Percentiles rank a stretch among this genome's conserved stretches.
Conservation (phyloP, 2,888 invertebrate species). For the Leucophora obtusa region DNA sequence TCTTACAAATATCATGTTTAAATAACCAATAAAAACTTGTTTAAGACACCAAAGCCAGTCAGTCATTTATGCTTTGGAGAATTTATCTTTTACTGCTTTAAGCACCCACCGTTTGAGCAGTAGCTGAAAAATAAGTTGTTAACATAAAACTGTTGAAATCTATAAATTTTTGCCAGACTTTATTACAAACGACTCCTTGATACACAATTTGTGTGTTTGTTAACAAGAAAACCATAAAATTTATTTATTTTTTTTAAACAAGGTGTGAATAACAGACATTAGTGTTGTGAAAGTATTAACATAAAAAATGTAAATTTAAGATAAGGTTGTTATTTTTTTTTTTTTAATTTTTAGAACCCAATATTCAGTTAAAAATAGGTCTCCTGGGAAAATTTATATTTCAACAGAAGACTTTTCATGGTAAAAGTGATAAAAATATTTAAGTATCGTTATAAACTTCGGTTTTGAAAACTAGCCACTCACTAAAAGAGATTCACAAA, state of each 20-base stretch:
- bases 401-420: too few relatives aligned
- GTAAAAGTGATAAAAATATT: too few relatives aligned
- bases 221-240: slow-evolving; percentile 54
- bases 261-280: slow-evolving; percentile 48
- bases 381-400: too few relatives aligned
- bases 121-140: slow-evolving; percentile 27
- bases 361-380: too few relatives aligned
- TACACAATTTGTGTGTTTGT: slow-evolving; percentile 45
- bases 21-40: slow-evolving; percentile 37
- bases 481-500: too few relatives aligned
- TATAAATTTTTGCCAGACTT: slow-evolving; percentile 60
- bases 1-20: slow-evolving; percentile 31
- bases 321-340: too few relatives aligned
- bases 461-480: too few relatives aligned
- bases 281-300: slow-evolving; percentile 36
- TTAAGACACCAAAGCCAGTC: slow-evolving; percentile 18
- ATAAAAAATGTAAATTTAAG: too few relatives aligned
- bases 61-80: slow-evolving; percentile 25
- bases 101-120: neutral
- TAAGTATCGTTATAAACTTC: too few relatives aligned
- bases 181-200: slow-evolving; percentile 50
- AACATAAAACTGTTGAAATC: slow-evolving; percentile 49
- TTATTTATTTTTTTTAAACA: slow-evolving; percentile 20
- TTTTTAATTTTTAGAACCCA: too few relatives aligned
- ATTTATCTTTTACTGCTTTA: slow-evolving; percentile 28